A percentile compares a stretch with the other conserved stretches of the same genome.
Evolutionary conservation across 2,113 vertebrate genomes (phyloP).

Genomic region (Otis tarda): DNA sequence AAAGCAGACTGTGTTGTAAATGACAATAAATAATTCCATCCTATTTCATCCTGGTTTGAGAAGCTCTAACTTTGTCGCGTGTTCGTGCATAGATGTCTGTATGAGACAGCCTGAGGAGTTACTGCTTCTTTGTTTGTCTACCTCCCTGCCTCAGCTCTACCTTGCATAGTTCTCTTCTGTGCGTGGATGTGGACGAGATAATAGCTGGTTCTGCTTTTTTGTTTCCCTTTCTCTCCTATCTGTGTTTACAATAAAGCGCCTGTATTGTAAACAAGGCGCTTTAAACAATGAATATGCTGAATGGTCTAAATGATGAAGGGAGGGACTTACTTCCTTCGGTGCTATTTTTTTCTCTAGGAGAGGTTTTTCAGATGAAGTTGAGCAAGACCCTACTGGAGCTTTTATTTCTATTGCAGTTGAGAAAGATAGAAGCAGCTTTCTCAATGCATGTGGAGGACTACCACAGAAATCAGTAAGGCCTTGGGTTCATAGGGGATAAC

Average conservation of each 20-base stretch:
- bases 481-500: background rate
- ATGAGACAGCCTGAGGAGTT: background rate
- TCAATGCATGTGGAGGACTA: background rate
- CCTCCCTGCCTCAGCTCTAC: background rate
- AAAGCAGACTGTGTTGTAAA: background rate
- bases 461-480: background rate
- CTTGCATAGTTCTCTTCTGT: background rate
- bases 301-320: background rate
- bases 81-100: background rate
- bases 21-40: background rate
- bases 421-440: background rate
- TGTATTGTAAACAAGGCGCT: too few species aligned
- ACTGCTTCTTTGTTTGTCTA: background rate
- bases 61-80: background rate
- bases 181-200: background rate
- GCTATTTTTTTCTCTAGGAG: background rate
- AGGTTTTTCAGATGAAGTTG: background rate
- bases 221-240: conserved; percentile 31
- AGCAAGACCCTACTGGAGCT: background rate
- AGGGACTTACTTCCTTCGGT: background rate
- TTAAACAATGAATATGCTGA: background rate
- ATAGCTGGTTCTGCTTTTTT: conserved; percentile 33
- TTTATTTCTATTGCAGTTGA: background rate
- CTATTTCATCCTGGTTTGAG: background rate
- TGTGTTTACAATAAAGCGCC: background rate